These are phyloP conservation scores for Orbicella faveolata DNA, from an alignment of 64 coral and sea anemone species.

Conservation along the genomic window DNA sequence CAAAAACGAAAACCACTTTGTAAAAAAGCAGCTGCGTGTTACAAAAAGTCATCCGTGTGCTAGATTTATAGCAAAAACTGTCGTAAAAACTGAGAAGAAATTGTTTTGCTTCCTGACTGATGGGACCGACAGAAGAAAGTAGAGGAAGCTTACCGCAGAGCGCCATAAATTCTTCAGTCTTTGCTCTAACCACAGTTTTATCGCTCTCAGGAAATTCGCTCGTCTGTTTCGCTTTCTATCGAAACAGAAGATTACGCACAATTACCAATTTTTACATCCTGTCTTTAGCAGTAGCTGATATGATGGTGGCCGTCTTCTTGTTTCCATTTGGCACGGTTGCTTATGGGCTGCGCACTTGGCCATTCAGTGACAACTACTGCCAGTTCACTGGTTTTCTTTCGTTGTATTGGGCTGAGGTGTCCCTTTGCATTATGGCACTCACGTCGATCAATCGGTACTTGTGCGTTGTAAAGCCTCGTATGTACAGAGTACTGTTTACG, in stretches of 20 bases:
- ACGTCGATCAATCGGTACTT: constrained; percentile 39
- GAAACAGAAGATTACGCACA: constrained; percentile 30
- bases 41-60: too few relatives aligned
- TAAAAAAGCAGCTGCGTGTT: too few relatives aligned
- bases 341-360: constrained; percentile 5
- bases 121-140: too few relatives aligned
- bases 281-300: constrained; percentile 22
- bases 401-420: constrained; percentile 1
- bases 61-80: too few relatives aligned
- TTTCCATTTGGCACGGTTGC: constrained; percentile 12
- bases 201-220: constrained; percentile 13
- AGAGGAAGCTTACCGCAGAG: too few relatives aligned
- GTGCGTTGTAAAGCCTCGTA: constrained; percentile 8
- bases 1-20: too few relatives aligned
- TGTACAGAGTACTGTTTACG: constrained; percentile 22
- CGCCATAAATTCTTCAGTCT: too few relatives aligned
- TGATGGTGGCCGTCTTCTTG: constrained; percentile 12
- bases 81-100: too few relatives aligned
- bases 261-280: constrained; percentile 24
- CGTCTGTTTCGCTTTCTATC: constrained; percentile 20
- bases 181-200: too few relatives aligned
- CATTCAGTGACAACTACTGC: neutral
- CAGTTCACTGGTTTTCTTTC: constrained; percentile 32
- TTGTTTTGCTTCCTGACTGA: too few relatives aligned
- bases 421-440: neutral